Conservation (phyloP, 2,888 invertebrate genomes). For the Microctonus brassicae region DNA sequence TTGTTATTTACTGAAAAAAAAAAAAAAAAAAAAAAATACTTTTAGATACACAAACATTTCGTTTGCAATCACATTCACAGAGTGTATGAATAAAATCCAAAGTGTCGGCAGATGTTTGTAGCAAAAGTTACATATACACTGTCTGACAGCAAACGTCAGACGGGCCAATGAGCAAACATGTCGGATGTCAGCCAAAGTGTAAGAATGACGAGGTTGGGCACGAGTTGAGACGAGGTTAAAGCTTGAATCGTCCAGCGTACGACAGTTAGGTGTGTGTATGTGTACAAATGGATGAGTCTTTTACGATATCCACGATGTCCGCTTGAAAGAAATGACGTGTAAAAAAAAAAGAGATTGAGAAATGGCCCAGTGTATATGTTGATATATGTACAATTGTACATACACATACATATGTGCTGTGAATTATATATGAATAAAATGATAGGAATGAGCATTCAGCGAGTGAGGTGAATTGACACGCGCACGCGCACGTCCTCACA, state of each 20-base stretch:
- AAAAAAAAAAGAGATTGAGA: constrained; percentile 15
- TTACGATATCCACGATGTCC: constrained; percentile 17
- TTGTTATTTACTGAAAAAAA: background rate
- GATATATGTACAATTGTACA: background rate
- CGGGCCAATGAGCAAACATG: constrained; percentile 41
- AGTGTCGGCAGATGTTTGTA: constrained; percentile 11
- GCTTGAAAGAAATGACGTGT: constrained; percentile 23
- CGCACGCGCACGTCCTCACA: constrained; percentile 13
- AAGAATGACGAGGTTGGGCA: constrained; percentile 25
- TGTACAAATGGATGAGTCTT: background rate
- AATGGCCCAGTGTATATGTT: background rate
- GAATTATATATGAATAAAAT: constrained; percentile 10
- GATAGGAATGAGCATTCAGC: background rate
- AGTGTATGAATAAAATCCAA: background rate
- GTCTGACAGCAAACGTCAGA: background rate
- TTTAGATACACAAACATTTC: background rate
- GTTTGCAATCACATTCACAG: background rate
- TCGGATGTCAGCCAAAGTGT: constrained; percentile 36
- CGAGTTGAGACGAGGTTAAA: constrained; percentile 19
- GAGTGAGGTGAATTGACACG: constrained; percentile 12
- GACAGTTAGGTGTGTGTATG: background rate
- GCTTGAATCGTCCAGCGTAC: background rate
- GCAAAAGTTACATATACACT: background rate
- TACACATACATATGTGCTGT: constrained; percentile 9
- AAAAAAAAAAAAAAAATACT: too few relatives aligned